Conservation (phyloP, 2,797 vertebrate species). For the Enteromius argenteus region DNA sequence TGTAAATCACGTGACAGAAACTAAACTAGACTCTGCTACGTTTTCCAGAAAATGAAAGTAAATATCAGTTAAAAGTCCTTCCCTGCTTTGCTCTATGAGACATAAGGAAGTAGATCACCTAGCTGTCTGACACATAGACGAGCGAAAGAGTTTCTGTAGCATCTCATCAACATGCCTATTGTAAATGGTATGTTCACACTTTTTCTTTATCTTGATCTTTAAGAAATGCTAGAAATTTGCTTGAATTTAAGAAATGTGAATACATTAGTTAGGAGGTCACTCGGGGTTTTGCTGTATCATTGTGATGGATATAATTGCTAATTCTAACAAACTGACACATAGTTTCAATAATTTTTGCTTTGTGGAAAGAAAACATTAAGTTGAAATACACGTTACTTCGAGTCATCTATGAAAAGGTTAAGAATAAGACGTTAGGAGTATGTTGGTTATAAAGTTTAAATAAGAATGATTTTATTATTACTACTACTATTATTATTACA, state of each 20-base stretch:
- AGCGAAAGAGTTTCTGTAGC: background rate
- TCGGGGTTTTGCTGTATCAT: background rate
- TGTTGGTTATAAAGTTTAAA: background rate
- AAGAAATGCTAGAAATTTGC: background rate
- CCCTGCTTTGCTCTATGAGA: background rate
- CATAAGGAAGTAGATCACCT: slow-evolving; percentile 8
- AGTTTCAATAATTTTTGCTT: background rate
- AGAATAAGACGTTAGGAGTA: background rate
- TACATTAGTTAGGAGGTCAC: background rate
- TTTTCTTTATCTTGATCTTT: background rate
- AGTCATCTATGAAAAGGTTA: background rate
- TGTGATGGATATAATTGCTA: background rate
- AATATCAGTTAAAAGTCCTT: background rate
- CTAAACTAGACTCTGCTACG: background rate
- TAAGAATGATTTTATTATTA: background rate
- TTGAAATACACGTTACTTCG: background rate
- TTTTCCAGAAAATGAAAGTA: slow-evolving; percentile 46
- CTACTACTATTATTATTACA: background rate
- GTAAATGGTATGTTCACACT: slow-evolving; percentile 48
- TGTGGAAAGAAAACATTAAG: background rate
- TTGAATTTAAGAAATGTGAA: background rate
- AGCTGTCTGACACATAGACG: background rate
- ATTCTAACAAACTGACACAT: background rate
- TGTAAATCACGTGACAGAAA: slow-evolving; percentile 37
- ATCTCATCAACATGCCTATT: slow-evolving; percentile 38